Evolutionary conservation across 2,888 invertebrate genomes (phyloP).

Genomic region (Troglohyphantes excavatus): DNA sequence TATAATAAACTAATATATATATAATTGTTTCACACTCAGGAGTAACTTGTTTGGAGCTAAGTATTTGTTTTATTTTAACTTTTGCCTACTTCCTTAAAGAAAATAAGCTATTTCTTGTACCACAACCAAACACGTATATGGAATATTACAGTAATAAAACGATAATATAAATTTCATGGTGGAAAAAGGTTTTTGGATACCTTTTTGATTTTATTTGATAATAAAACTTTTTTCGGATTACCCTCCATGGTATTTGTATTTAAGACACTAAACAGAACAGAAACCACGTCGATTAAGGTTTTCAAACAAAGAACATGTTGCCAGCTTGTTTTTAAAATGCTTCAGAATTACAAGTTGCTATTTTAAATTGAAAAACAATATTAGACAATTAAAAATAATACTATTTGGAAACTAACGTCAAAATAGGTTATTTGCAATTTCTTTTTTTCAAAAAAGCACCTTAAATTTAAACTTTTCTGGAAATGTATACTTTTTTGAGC

Average conservation of each 20-base stretch:
- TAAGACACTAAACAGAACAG: neutral
- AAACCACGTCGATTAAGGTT: conserved; percentile 23
- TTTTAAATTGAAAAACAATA: neutral
- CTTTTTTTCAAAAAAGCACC: too few relatives aligned
- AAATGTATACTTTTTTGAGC: neutral
- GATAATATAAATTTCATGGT: too few relatives aligned
- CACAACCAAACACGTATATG: too few relatives aligned
- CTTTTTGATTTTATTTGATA: conserved; percentile 46
- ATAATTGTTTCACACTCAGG: too few relatives aligned
- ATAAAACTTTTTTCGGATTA: conserved; percentile 18
- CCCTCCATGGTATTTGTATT: conserved; percentile 13
- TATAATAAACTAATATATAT: too few relatives aligned
- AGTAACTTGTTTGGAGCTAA: too few relatives aligned
- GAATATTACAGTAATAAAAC: too few relatives aligned
- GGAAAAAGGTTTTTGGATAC: neutral
- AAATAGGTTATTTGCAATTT: too few relatives aligned
- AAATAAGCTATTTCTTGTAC: too few relatives aligned
- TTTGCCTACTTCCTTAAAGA: too few relatives aligned
- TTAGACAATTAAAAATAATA: neutral
- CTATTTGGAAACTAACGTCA: too few relatives aligned
- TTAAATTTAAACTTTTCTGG: neutral
- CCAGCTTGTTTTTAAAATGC: neutral
- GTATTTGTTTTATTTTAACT: too few relatives aligned
- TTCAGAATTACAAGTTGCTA: neutral
- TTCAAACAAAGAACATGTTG: conserved; percentile 37